Evolutionary conservation across 2,797 vertebrate genomes (phyloP).

Genomic region (Sebastes diploproa): DNA sequence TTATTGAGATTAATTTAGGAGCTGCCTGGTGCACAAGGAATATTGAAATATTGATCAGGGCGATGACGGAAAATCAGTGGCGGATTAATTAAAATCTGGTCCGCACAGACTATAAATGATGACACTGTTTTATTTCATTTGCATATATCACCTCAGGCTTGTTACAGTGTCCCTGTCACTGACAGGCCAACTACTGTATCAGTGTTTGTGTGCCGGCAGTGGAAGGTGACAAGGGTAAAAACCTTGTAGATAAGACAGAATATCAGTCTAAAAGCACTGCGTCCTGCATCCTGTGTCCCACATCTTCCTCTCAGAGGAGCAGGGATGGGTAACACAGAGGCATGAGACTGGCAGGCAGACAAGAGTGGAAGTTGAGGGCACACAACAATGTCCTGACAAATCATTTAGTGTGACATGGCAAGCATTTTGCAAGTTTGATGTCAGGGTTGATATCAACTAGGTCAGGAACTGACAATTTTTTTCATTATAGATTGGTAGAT

Average conservation of each 20-base stretch:
- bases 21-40: constrained; percentile 28
- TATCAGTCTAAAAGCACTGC: constrained; percentile 27
- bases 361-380: constrained; percentile 9
- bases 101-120: constrained; percentile 24
- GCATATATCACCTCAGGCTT: constrained; percentile 29
- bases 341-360: constrained; percentile 28
- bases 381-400: background rate
- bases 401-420: background rate
- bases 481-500: background rate
- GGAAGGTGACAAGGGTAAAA: constrained; percentile 11
- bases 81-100: constrained; percentile 46
- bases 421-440: background rate
- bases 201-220: constrained; percentile 11
- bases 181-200: background rate
- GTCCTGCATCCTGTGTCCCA: constrained; percentile 58
- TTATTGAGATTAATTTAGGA: constrained; percentile 51
- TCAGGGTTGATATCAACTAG: background rate
- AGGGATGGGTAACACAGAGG: constrained; percentile 23
- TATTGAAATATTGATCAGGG: constrained; percentile 57
- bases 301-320: constrained; percentile 41
- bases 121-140: constrained; percentile 35
- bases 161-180: background rate
- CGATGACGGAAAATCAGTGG: constrained; percentile 44
- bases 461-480: background rate
- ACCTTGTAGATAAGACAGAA: constrained; percentile 36